These are phyloP conservation scores for Prochilodus magdalenae DNA, from an alignment of 2,113 vertebrate genomes.

Conservation along the genomic window DNA sequence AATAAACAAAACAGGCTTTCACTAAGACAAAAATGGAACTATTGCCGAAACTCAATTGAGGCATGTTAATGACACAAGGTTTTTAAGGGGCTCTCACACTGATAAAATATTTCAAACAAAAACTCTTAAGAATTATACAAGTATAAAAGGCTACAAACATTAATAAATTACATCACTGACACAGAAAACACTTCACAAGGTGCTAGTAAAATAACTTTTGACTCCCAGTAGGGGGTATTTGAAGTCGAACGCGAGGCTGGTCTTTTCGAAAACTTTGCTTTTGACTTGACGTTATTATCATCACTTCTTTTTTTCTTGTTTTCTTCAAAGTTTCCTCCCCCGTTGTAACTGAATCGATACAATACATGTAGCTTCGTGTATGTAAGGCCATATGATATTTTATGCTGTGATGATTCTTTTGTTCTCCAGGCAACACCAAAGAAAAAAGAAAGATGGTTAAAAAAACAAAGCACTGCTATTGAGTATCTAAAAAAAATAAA, in stretches of 20 bases:
- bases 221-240: constrained; percentile 86
- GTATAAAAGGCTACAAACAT: constrained; percentile 99
- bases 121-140: constrained; percentile 99
- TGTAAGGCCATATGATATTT: constrained; percentile 85
- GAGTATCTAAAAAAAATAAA: constrained; percentile 40
- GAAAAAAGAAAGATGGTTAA: constrained; percentile 42
- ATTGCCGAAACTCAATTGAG: constrained; percentile 66
- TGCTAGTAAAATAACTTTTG: constrained; percentile 97
- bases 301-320: constrained; percentile 44
- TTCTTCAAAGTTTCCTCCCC: constrained; percentile 76
- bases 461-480: constrained; percentile 49
- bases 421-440: constrained; percentile 91
- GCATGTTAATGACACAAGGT: constrained; percentile 69
- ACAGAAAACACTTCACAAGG: constrained; percentile 99
- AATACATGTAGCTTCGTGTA: constrained; percentile 79
- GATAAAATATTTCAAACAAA: constrained; percentile 93
- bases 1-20: constrained; percentile 33
- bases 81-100: constrained; percentile 76
- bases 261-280: constrained; percentile 77
- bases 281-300: constrained; percentile 37
- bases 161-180: constrained; percentile 99
- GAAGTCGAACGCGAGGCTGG: constrained; percentile 92
- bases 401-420: constrained; percentile 73
- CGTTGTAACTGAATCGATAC: constrained; percentile 69
- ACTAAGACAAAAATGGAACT: constrained; percentile 53